Conservation (phyloP, 2,888 invertebrate genomes). For the Aporophyla lueneburgensis region DNA sequence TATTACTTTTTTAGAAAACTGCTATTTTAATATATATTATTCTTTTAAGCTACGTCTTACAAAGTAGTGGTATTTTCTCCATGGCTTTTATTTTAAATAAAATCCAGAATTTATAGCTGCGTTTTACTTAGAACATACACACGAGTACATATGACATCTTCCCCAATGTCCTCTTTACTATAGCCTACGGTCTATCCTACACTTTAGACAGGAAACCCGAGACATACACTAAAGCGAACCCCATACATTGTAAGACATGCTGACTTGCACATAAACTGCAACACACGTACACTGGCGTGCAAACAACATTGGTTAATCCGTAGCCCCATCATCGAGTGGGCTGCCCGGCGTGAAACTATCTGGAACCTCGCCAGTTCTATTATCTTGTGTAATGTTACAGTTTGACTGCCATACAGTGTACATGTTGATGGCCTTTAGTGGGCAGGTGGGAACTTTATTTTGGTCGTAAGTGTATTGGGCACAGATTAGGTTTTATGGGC, state of each 20-base stretch:
- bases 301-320: slow-evolving; percentile 82
- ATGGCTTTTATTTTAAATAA: too few species aligned
- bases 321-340: slow-evolving; percentile 76
- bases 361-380: slow-evolving; percentile 85
- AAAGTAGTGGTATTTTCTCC: not conserved
- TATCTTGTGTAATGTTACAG: slow-evolving; percentile 74
- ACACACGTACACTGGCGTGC: slow-evolving; percentile 68
- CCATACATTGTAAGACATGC: slow-evolving; percentile 53
- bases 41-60: not conserved
- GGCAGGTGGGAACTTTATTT: slow-evolving; percentile 61
- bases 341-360: slow-evolving; percentile 73
- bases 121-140: too few species aligned
- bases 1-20: not conserved
- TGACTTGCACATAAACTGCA: slow-evolving; percentile 57
- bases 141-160: not conserved
- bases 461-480: slow-evolving; percentile 56
- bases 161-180: not conserved
- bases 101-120: not conserved
- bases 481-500: slow-evolving; percentile 49
- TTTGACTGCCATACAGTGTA: slow-evolving; percentile 66
- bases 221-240: slow-evolving; percentile 20
- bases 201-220: slow-evolving; percentile 1
- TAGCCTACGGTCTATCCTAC: not conserved
- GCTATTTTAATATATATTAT: too few species aligned
- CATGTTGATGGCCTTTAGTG: slow-evolving; percentile 60